These are phyloP conservation scores for Carcharodon carcharias DNA, from an alignment of 2,797 vertebrate species.

Conservation along the genomic window DNA sequence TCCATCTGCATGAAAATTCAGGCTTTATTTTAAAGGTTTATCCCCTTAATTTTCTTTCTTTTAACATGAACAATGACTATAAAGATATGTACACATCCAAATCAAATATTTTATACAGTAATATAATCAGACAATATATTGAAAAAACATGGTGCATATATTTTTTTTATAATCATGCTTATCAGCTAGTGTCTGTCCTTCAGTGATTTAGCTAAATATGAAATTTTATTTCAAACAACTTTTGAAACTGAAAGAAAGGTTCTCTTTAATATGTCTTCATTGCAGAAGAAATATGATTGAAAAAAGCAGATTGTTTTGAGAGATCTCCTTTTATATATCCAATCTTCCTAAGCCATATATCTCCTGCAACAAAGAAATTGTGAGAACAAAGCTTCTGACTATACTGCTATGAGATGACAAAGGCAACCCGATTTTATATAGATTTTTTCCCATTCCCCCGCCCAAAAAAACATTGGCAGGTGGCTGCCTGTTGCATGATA, in stretches of 20 bases:
- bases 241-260: not conserved
- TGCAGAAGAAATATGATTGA: not conserved
- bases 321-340: not conserved
- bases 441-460: not conserved
- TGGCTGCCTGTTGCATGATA: not conserved
- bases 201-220: not conserved
- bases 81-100: not conserved
- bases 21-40: not conserved
- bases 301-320: not conserved
- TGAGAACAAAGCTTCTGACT: not conserved
- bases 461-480: not conserved
- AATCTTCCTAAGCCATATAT: not conserved
- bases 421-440: not conserved
- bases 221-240: not conserved
- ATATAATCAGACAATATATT: not conserved
- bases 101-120: not conserved
- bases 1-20: too few relatives aligned
- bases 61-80: not conserved
- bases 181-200: not conserved
- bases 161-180: not conserved
- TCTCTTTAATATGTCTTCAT: too few relatives aligned
- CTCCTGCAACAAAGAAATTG: not conserved
- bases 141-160: not conserved
- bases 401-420: not conserved
- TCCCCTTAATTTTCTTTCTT: not conserved